Evolutionary conservation across 2,797 vertebrate genomes (phyloP), one percentile per base, ranked within the genome.

Genomic region (Microchirus variegatus): DNA sequence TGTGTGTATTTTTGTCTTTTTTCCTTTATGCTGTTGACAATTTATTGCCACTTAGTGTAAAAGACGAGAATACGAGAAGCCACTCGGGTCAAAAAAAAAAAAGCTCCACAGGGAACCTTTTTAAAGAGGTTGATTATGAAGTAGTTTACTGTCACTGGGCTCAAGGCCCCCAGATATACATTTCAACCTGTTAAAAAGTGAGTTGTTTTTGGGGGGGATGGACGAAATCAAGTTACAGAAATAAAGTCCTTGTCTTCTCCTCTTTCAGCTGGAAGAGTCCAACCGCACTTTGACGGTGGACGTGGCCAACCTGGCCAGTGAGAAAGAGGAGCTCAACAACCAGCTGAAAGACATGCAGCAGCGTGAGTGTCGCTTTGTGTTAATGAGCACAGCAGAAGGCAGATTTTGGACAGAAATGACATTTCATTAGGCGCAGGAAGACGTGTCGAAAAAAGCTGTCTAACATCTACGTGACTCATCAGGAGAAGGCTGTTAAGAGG

Each of bases 301-400:
- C 63, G 97, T 99, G 54, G 96, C 91, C 58, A 98, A 97, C 81
- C 94, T 99, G 75, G 96, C 96, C 63, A 96, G 91, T 50, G 97
- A 99, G 91, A 99, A 98, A 67, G 97, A 97, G 85, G 97, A 99
- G 35, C 88, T 98, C 64, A 99, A 98, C 90, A 98, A 98, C 89
- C 94, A 96, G 82, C 72, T 98, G 56, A 99, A 97, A 82, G 95
- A 95, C 35, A 68, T 90, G 46, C 94, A 96, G 76, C 96, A 98
- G 48, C 90, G 97, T 99, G 90, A 84, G 97, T 94, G 19, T 18
- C 45, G 10, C 9, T 16, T 6, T 26, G 13, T 52, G 9, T 59
- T 67, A 68, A 78, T n/a, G 52, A 78, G 47, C 17, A 15, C 14
- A 16, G 9, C 13, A 31, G n/a, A 31, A 47, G 56, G 31, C 10